These are phyloP conservation scores for Acleris laterana DNA, from an alignment of 2,888 invertebrate genomes.

Conservation along the genomic window DNA sequence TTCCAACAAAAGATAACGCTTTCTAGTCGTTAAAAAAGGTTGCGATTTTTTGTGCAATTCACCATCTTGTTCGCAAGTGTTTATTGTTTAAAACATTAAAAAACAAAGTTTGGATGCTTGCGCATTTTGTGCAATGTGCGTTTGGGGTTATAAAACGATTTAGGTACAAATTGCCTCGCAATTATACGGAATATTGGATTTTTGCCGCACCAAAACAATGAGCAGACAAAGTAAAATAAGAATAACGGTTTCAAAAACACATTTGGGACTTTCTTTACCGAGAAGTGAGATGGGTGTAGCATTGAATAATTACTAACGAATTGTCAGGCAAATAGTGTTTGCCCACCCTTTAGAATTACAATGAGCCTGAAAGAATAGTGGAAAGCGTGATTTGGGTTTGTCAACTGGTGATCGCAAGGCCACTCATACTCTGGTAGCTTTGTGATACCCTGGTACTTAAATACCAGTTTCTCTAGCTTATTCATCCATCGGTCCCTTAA, in stretches of 20 bases:
- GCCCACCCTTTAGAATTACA: constrained; percentile 31
- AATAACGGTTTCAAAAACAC: constrained; percentile 27
- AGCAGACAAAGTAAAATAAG: not conserved
- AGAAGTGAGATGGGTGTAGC: constrained; percentile 31
- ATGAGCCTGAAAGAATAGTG: constrained; percentile 15
- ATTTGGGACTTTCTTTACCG: constrained; percentile 34
- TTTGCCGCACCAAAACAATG: constrained; percentile 20
- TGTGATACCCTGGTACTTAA: too few species aligned
- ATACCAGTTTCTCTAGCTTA: too few species aligned
- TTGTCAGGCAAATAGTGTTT: constrained; percentile 17
- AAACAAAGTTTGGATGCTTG: constrained; percentile 31
- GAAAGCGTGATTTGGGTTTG: not conserved
- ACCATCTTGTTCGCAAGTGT: constrained; percentile 25
- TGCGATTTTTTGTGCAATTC: constrained; percentile 61
- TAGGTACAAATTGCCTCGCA: constrained; percentile 16
- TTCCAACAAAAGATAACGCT: constrained; percentile 50
- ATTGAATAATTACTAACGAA: constrained; percentile 34
- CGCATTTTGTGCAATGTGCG: constrained; percentile 30
- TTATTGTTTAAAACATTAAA: constrained; percentile 42
- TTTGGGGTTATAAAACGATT: constrained; percentile 37
- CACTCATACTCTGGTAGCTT: too few species aligned
- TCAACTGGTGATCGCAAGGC: too few species aligned
- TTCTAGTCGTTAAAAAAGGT: constrained; percentile 63
- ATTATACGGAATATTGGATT: constrained; percentile 13
- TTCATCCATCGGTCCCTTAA: too few species aligned